Conservation (phyloP, 2,113 vertebrate species). For the Hippoglossus stenolepis region DNA sequence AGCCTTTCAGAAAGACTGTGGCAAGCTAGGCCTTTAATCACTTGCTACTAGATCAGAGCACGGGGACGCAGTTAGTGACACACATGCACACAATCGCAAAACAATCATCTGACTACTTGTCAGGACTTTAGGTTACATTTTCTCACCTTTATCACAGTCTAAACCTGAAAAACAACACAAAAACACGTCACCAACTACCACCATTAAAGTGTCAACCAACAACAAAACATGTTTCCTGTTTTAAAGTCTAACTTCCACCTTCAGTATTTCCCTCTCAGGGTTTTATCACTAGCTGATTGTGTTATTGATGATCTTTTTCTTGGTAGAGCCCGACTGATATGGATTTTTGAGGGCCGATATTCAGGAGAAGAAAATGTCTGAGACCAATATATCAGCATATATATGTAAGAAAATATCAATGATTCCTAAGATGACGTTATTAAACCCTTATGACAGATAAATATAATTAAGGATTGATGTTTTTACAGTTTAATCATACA, state of each 20-base stretch:
- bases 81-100: slow-evolving; percentile 20
- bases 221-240: background rate
- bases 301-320: background rate
- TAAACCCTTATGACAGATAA: too few species aligned
- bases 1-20: slow-evolving; percentile 54
- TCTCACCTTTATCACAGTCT: background rate
- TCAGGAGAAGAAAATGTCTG: too few species aligned
- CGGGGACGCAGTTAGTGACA: slow-evolving; percentile 24
- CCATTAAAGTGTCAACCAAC: too few species aligned
- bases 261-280: background rate
- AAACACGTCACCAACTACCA: background rate
- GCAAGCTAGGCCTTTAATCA: slow-evolving; percentile 54
- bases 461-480: too few species aligned
- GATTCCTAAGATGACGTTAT: too few species aligned
- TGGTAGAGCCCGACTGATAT: too few species aligned
- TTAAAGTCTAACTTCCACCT: too few species aligned
- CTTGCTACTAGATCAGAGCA: slow-evolving; percentile 31
- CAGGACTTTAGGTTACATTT: background rate
- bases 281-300: too few species aligned
- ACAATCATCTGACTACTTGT: background rate
- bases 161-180: background rate
- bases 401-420: too few species aligned
- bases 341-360: too few species aligned
- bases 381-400: too few species aligned
- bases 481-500: too few species aligned